Evolutionary conservation across 2,113 vertebrate species (phyloP).

Genomic region (Edolisoma coerulescens): DNA sequence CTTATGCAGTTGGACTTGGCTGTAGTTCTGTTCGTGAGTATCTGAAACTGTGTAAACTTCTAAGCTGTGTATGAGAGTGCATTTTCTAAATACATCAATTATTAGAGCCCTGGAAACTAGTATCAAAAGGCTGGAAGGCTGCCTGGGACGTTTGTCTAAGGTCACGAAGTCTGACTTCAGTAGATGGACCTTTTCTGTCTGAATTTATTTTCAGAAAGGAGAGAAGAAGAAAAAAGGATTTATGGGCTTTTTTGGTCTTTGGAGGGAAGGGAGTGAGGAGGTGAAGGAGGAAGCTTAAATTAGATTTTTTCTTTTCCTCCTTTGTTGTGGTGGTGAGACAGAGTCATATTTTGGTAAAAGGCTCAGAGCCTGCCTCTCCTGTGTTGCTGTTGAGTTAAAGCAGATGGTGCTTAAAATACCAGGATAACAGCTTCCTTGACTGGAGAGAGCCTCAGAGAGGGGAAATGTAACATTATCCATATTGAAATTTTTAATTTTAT

Average conservation of each 20-base stretch:
- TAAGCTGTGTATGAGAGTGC: not conserved
- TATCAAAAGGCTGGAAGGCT: not conserved
- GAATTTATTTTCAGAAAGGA: not conserved
- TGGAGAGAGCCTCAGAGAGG: not conserved
- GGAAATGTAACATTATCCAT: not conserved
- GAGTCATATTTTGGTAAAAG: not conserved
- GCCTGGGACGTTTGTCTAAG: not conserved
- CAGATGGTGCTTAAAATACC: not conserved
- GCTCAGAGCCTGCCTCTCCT: not conserved
- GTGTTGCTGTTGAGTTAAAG: not conserved
- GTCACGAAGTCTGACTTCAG: not conserved
- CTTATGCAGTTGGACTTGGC: not conserved
- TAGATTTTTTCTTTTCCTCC: not conserved
- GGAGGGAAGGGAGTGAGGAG: fast-evolving
- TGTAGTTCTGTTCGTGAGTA: not conserved
- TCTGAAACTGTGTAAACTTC: not conserved
- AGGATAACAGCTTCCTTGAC: not conserved
- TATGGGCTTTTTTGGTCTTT: not conserved
- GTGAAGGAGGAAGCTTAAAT: not conserved
- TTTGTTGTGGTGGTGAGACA: not conserved
- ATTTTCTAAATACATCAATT: not conserved
- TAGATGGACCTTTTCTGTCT: not conserved
- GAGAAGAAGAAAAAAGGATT: not conserved
- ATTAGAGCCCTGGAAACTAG: not conserved
- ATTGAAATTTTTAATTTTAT: not conserved